Evolutionary conservation across 1,140 invertebrate species (phyloP).

Genomic region (Aphis craccivora): DNA sequence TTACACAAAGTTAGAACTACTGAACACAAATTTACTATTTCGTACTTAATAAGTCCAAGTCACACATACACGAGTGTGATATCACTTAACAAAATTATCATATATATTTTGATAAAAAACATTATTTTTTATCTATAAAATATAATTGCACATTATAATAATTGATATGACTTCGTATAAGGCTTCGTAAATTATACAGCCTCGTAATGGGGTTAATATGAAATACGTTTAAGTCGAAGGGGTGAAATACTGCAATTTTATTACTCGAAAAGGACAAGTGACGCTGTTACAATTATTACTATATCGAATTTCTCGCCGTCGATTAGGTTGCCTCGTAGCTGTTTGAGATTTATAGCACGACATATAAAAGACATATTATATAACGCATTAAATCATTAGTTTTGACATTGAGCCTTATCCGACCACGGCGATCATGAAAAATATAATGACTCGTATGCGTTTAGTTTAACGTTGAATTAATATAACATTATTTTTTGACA

Average conservation of each 20-base stretch:
- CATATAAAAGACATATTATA: not conserved
- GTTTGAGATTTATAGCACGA: not conserved
- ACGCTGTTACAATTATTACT: not conserved
- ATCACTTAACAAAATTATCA: not conserved
- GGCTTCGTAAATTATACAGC: not conserved
- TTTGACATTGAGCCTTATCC: not conserved
- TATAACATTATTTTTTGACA: not conserved
- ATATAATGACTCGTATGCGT: not conserved
- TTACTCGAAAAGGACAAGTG: not conserved
- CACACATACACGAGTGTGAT: too few relatives aligned
- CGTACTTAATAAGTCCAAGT: too few relatives aligned
- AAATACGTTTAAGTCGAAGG: not conserved
- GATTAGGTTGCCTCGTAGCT: not conserved
- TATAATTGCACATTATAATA: not conserved
- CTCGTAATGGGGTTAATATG: not conserved
- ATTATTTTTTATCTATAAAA: not conserved
- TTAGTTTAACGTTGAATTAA: not conserved
- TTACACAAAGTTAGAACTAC: too few relatives aligned
- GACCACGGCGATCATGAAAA: not conserved
- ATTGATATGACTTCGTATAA: not conserved
- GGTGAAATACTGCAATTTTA: not conserved
- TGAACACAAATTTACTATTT: too few relatives aligned
- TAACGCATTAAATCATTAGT: slow-evolving; percentile 16
- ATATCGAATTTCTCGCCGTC: not conserved
- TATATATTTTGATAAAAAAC: not conserved